phyloP scores from a whole-genome alignment of 2,888 invertebrate genomes.

The Bombyx huttoni region DNA sequence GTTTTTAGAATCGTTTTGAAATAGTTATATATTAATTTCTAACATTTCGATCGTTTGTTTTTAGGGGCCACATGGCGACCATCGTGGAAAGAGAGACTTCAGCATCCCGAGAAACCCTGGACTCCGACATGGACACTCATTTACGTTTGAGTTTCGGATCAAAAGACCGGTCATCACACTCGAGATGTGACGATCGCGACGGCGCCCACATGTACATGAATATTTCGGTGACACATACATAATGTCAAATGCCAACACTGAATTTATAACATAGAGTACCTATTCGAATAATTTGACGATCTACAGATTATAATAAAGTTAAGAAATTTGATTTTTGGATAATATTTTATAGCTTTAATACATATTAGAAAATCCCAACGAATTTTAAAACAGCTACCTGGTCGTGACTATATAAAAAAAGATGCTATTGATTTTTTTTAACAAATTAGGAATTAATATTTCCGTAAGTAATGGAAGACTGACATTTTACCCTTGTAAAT shows the following conservation, averaged over 20 bases:
- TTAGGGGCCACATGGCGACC: constrained; percentile 60
- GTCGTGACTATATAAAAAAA: background rate
- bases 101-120: constrained; percentile 47
- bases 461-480: background rate
- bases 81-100: constrained; percentile 58
- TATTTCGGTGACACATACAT: constrained; percentile 58
- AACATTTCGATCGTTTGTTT: constrained; percentile 3
- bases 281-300: no score
- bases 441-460: background rate
- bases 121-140: constrained; percentile 46
- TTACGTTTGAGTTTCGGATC: constrained; percentile 45
- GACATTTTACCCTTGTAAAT: constrained; percentile 12
- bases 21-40: no score
- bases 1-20: no score
- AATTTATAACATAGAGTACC: background rate
- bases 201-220: constrained; percentile 64
- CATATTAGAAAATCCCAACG: background rate
- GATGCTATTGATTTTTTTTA: background rate
- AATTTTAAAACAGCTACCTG: background rate
- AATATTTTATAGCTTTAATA: no score
- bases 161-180: constrained; percentile 26
- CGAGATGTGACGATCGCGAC: constrained; percentile 42
- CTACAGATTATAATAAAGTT: no score
- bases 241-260: constrained; percentile 5
- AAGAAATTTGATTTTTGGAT: no score